Base-by-base conservation (phyloP, 2,113 vertebrate genomes). In the Regulus satrapa region DNA sequence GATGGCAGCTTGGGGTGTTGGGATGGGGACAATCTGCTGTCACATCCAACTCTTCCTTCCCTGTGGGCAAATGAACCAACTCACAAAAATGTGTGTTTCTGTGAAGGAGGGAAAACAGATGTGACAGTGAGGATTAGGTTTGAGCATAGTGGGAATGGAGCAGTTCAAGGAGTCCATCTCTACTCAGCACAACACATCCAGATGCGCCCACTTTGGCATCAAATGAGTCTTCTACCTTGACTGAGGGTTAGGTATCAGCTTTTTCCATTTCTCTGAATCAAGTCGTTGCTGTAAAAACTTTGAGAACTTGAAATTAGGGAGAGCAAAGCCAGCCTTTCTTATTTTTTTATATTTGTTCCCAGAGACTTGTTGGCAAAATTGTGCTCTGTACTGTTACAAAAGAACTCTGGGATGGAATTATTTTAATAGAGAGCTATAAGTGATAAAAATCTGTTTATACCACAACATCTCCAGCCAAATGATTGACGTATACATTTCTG, bases 361-460 rank as follows among this genome's bases (percentile, higher is more conserved):
- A 78, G 75, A 86, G 64, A 32, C 58, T 80, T 80, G n/a, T 75
- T 95, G 90, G 72, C 82, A 88, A 93, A 95, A 71, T 6, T 55
- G 34, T 58, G 77, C 55, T 66, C 58, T 71, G 92, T 85, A 31
- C 89, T 87, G 36, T 55, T 36, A 92, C 45, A 90, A 88, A 88
- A 94, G 76, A 73, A 93, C 88, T 86, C 84, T 89, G 83, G 92
- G 89, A 82, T 45, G 46, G 61, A 89, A 93, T 88, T 68, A 61
- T 69, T 94, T 95, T 75, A 93, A 95, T 95, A 71, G 72, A 72
- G 59, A 90, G 74, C 82, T 93, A 88, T 87, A 90, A 51, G 81
- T 91, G 96, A 97, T 97, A 95, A 96, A 97, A 95, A 97, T 95
- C 97, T 97, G 95, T 95, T 94, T 91, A 88, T 71, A 89, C 83